Conservation (phyloP, 2,113 vertebrate species). For the Caranx melampygus region DNA sequence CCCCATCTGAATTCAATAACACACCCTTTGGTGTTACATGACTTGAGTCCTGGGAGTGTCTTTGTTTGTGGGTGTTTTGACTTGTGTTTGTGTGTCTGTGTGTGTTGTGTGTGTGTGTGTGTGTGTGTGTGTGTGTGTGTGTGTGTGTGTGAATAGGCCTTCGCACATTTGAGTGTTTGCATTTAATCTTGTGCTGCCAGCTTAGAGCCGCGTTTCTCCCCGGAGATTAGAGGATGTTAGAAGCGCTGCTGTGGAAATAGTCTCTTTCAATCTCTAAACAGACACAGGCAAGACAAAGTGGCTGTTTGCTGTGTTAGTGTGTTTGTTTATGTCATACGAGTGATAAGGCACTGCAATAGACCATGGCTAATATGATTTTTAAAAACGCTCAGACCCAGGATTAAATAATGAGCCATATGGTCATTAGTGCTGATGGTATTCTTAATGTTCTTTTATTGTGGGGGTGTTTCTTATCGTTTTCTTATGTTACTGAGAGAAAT, state of each 20-base stretch:
- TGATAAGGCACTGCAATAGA: slow-evolving; percentile 37
- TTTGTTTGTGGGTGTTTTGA: slow-evolving; percentile 59
- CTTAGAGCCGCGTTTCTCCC: slow-evolving; percentile 61
- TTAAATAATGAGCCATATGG: slow-evolving; percentile 54
- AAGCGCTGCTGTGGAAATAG: slow-evolving; percentile 55
- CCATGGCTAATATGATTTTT: slow-evolving; percentile 52
- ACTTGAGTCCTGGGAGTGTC: slow-evolving; percentile 49
- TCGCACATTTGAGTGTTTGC: slow-evolving; percentile 65
- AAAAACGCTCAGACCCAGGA: slow-evolving; percentile 41
- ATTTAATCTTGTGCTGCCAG: slow-evolving; percentile 72
- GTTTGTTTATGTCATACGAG: slow-evolving; percentile 51
- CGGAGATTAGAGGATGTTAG: slow-evolving; percentile 69
- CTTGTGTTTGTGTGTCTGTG: slow-evolving; percentile 16
- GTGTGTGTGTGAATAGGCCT: slow-evolving; percentile 11
- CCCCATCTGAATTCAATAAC: slow-evolving; percentile 26
- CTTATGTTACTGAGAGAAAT: slow-evolving; percentile 25
- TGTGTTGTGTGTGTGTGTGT: slow-evolving; percentile 16
- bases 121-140: slow-evolving; percentile 9
- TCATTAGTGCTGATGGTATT: slow-evolving; percentile 47
- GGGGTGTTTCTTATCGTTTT: slow-evolving; percentile 10
- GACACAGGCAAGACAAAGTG: slow-evolving; percentile 51
- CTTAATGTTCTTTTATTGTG: slow-evolving; percentile 32
- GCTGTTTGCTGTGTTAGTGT: slow-evolving; percentile 36
- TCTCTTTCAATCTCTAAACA: slow-evolving; percentile 57
- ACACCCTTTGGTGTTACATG: slow-evolving; percentile 40